phyloP scores from a whole-genome alignment of 2,888 invertebrate genomes.

The Nomada fabriciana region DNA sequence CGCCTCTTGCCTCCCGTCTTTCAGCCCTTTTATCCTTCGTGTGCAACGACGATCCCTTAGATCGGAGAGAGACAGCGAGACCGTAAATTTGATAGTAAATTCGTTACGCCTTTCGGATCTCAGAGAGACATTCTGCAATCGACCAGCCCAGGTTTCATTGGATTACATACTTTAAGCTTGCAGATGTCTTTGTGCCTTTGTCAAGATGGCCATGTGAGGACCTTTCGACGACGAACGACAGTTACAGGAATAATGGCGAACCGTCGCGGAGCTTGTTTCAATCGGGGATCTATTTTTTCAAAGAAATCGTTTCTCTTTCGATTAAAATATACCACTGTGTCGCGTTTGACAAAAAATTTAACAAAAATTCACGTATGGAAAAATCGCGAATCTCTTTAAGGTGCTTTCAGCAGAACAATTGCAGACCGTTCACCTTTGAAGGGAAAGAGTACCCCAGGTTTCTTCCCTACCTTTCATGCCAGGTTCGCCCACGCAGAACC shows the following conservation, averaged over 20 bases:
- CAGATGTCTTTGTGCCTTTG: conserved; percentile 38
- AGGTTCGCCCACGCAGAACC: not conserved
- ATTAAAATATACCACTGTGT: not conserved
- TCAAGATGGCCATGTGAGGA: conserved; percentile 4
- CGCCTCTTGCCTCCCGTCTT: not conserved
- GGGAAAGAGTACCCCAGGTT: not conserved
- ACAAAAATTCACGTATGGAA: no score
- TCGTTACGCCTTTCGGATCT: conserved; percentile 36
- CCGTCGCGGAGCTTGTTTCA: conserved; percentile 3
- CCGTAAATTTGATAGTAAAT: conserved; percentile 43
- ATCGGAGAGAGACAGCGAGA: conserved; percentile 9
- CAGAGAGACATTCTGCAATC: conserved; percentile 9
- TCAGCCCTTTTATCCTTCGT: not conserved
- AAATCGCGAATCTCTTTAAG: no score
- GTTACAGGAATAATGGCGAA: conserved; percentile 13
- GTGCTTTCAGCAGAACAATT: no score
- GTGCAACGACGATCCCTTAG: not conserved
- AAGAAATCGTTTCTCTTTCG: conserved; percentile 1
- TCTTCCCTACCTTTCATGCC: not conserved
- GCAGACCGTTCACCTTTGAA: not conserved
- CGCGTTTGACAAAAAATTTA: no score
- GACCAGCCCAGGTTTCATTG: conserved; percentile 16
- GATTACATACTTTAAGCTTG: conserved; percentile 41
- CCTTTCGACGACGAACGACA: conserved; percentile 1
- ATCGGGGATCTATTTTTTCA: conserved; percentile 27